Evolutionary conservation across 2,113 vertebrate species (phyloP).

Genomic region (Lagopus leucura): DNA sequence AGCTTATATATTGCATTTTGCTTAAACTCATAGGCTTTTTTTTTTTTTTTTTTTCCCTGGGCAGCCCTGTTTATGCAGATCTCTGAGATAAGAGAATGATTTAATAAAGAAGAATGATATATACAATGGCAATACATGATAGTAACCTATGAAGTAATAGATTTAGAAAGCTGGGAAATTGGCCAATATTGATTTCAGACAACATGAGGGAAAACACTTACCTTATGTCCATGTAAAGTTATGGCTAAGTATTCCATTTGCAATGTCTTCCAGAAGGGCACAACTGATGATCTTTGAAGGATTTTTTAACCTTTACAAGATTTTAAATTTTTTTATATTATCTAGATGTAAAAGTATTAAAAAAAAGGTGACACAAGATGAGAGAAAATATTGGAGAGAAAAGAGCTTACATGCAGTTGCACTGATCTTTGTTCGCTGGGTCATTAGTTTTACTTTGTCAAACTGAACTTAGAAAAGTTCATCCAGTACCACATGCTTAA

Average conservation of each 20-base stretch:
- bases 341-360: neutral
- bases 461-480: neutral
- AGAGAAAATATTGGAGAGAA: neutral
- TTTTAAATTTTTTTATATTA: neutral
- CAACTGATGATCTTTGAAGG: neutral
- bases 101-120: neutral
- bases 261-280: neutral
- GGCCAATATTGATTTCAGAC: neutral
- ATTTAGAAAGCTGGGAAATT: neutral
- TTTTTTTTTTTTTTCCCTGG: neutral
- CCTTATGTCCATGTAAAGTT: neutral
- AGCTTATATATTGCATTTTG: neutral
- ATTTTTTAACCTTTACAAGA: neutral
- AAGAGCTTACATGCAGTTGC: neutral
- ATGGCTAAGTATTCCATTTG: neutral
- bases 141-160: conserved; percentile 2
- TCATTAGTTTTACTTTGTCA: neutral
- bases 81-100: neutral
- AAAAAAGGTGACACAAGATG: neutral
- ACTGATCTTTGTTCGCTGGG: neutral
- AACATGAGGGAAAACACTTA: neutral
- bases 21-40: neutral
- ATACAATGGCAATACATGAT: neutral
- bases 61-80: neutral
- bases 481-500: neutral